phyloP scores from a whole-genome alignment of 92 coral and sea anemone species.

The Virgularia gustaviana region DNA sequence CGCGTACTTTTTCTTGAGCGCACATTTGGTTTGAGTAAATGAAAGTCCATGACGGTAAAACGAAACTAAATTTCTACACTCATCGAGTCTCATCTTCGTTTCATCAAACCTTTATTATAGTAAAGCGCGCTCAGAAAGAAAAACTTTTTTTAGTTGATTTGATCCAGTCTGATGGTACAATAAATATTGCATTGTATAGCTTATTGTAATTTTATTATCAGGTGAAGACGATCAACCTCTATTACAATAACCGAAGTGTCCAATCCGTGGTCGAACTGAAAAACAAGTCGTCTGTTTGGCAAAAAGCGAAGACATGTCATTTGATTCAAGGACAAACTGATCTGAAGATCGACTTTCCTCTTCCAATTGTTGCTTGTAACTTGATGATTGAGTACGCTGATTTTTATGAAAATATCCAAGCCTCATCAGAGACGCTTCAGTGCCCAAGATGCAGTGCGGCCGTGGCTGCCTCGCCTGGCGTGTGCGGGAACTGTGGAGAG shows the following conservation, averaged over 20 bases:
- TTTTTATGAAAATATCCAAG: conserved; percentile 97
- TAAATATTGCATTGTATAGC: neutral
- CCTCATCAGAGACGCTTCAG: conserved; percentile 93
- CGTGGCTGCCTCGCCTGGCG: conserved; percentile 96
- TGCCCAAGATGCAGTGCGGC: conserved; percentile 99
- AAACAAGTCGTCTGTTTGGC: conserved; percentile 96
- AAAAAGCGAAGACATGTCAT: conserved; percentile 94
- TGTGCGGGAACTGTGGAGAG: conserved; percentile 98
- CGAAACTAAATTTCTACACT: no score
- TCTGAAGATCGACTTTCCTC: conserved; percentile 92
- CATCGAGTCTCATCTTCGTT: no score
- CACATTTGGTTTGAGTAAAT: no score
- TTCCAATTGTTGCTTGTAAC: conserved; percentile 97
- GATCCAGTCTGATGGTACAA: neutral
- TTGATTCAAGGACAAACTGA: conserved; percentile 97
- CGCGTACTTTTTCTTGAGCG: no score
- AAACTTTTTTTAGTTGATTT: no score
- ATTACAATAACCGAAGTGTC: conserved; percentile 94
- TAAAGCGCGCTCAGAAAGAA: no score
- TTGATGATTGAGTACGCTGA: conserved; percentile 98
- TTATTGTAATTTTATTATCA: conserved; percentile 22
- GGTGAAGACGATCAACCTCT: conserved; percentile 91
- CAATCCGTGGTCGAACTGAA: conserved; percentile 97
- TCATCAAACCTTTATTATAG: no score
- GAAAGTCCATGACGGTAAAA: no score